Base-by-base conservation (phyloP, 2,797 vertebrate genomes). In the Pitangus sulphuratus region DNA sequence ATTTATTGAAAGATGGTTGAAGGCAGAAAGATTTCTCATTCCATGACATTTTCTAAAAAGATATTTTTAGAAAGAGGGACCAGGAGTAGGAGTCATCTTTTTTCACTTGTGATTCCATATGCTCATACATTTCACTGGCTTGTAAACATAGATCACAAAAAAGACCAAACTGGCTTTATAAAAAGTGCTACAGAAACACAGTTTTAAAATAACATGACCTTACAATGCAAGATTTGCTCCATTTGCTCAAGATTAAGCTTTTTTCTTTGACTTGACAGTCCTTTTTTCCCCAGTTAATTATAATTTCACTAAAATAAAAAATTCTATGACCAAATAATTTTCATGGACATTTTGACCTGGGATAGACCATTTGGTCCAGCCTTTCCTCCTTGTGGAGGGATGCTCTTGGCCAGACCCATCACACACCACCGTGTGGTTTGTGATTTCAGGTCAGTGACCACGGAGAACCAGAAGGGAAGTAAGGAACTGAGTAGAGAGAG, bases 131-230 rank as follows among this genome's bases (percentile, higher is more conserved):
- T 77, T 61, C 39, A 25, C 33, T 82, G 24, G 37, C 56, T 72
- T 48, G 18, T 26, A 89, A 51, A 39, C 4, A 1, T 6, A 61
- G 62, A 58, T 72, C 53, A 58, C 65, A 33, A 31, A 50, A 75
- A 88, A 91, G 66, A 54, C 51, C 60, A 91, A 74, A 68, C 5
- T n/a, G 40, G 64, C 48, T 77, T 87, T 74, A 84, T 0, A 0
- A 62, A 57, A 92, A 87, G 30, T 47, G 15, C 64, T 80, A 21
- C 37, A 58, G 51, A 93, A 87, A 85, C 61, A 80, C 40, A 7
- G 9, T 31, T 83, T 72, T 91, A 91, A 84, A 96, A 83, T 71
- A 92, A 81, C n/a, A 42, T 50, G 74, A 90, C 87, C 50, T 89
- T 70, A 56, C 62, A 69, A 50, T 8, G 47, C 62, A 83, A 87